Conservation (phyloP, 2,113 vertebrate species). For the Corythornis cristatus region DNA sequence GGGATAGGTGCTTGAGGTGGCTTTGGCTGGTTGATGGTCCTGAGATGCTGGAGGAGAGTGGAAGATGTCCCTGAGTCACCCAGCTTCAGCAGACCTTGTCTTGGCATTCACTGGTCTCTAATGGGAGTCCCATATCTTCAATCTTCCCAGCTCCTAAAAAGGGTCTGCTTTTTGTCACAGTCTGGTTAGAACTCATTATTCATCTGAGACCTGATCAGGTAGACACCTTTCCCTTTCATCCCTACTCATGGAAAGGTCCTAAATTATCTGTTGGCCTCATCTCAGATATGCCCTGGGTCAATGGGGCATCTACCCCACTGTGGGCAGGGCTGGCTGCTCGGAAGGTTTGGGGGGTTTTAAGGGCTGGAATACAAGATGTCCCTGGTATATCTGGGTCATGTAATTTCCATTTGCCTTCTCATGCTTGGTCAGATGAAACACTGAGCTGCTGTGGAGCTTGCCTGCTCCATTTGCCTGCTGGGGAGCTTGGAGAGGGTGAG, state of each 20-base stretch:
- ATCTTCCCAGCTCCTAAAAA: not conserved
- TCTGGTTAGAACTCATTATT: not conserved
- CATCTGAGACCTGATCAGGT: not conserved
- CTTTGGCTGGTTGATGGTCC: not conserved
- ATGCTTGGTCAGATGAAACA: not conserved
- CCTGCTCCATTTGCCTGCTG: not conserved
- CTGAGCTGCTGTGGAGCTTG: rapidly evolving
- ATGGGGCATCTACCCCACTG: not conserved
- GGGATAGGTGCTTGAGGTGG: not conserved
- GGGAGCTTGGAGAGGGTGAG: not conserved
- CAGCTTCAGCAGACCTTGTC: not conserved
- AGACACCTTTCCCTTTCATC: not conserved
- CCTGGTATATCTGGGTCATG: not conserved
- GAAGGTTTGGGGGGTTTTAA: rapidly evolving
- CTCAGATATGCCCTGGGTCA: not conserved
- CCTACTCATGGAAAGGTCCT: not conserved
- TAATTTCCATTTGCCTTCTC: not conserved
- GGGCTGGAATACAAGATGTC: not conserved
- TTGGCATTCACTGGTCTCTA: not conserved
- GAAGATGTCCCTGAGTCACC: not conserved
- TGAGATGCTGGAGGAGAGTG: not conserved
- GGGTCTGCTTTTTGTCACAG: not conserved
- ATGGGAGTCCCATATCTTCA: not conserved
- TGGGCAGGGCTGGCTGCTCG: not conserved
- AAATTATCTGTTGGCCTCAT: not conserved